Conservation (phyloP, 2,797 vertebrate species). For the Phoeniculus purpureus region DNA sequence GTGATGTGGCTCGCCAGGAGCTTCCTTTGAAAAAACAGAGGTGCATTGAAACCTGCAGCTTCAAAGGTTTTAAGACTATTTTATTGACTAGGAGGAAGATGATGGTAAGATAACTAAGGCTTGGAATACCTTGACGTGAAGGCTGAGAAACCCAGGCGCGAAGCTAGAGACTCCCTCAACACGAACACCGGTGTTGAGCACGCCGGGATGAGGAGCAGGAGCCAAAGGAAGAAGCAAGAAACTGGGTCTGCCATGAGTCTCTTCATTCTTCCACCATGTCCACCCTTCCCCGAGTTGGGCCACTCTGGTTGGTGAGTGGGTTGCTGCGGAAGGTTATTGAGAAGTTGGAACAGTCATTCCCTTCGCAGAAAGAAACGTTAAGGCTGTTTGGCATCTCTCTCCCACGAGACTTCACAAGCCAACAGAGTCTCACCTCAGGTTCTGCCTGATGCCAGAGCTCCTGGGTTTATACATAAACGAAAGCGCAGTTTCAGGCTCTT, state of each 20-base stretch:
- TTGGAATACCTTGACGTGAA: not conserved
- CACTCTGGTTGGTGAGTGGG: not conserved
- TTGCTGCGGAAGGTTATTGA: not conserved
- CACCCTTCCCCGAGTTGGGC: not conserved
- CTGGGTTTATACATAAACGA: not conserved
- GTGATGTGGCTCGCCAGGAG: conserved; percentile 1
- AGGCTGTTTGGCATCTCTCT: not conserved
- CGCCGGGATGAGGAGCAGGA: not conserved
- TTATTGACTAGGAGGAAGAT: conserved; percentile 61
- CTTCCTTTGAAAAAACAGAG: conserved; percentile 30
- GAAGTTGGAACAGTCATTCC: not conserved
- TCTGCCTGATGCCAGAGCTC: conserved; percentile 6
- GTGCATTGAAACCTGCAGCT: conserved; percentile 28
- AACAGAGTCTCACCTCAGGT: not conserved
- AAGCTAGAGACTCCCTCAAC: conserved; percentile 18
- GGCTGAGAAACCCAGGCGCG: not conserved
- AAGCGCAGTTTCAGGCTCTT: not conserved
- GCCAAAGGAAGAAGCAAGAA: conserved; percentile 9
- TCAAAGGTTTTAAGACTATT: conserved; percentile 29
- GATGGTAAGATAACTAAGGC: conserved; percentile 41
- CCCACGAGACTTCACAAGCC: not conserved
- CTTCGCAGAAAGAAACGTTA: not conserved
- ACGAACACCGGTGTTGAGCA: not conserved
- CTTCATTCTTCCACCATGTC: not conserved
- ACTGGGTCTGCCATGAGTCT: not conserved